These are phyloP conservation scores for Oscheius myriophilus DNA, from an alignment of 2,888 invertebrate species.

Conservation along the genomic window DNA sequence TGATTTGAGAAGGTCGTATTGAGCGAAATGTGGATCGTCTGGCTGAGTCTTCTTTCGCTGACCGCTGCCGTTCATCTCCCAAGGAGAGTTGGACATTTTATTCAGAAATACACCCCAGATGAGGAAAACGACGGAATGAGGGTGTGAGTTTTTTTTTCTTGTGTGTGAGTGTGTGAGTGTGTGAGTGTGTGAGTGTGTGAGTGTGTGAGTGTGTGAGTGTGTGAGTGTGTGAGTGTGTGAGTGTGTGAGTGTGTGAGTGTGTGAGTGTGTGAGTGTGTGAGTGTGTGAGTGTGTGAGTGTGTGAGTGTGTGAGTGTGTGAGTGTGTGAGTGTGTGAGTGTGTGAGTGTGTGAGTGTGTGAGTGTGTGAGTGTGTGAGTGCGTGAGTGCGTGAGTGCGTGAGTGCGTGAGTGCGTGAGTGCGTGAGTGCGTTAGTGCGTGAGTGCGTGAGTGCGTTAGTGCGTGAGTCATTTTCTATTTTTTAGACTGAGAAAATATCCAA, in stretches of 20 bases:
- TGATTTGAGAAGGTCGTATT: no score
- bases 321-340: background rate
- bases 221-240: background rate
- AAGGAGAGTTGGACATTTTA: no score
- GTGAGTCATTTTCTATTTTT: background rate
- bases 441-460: no score
- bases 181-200: background rate
- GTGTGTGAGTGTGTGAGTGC: no score
- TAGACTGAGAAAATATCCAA: constrained; percentile 23
- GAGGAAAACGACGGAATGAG: constrained; percentile 18
- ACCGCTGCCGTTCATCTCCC: no score
- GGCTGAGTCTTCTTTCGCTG: no score
- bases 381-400: no score
- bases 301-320: constrained; percentile 8
- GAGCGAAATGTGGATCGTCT: no score
- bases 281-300: no score
- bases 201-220: no score
- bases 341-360: background rate
- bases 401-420: background rate
- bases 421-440: background rate
- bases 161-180: background rate
- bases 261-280: background rate
- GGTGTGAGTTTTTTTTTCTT: constrained; percentile 12
- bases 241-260: constrained; percentile 9
- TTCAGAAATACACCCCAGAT: background rate